A percentile compares a stretch with the other conserved stretches of the same genome.
Conservation (phyloP, 2,888 invertebrate genomes). For the Megaustenia siamemsis region DNA sequence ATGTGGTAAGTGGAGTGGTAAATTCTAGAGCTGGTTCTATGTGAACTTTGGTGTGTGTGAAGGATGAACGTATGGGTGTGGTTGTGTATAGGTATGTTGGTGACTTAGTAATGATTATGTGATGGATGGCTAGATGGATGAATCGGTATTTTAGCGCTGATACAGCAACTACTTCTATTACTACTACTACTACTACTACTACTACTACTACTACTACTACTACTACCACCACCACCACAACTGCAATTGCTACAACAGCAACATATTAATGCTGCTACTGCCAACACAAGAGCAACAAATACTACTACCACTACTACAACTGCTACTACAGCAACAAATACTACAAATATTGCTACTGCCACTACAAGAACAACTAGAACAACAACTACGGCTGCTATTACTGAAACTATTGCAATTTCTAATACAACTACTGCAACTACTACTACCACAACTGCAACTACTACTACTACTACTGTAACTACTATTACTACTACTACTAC, state of each 20-base stretch:
- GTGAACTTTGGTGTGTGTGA: no score
- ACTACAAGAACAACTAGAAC: constrained; percentile 10
- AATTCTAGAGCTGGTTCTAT: no score
- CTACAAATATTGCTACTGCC: constrained; percentile 33
- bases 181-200: constrained; percentile 39
- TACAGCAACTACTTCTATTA: constrained; percentile 22
- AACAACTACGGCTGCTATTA: constrained; percentile 1
- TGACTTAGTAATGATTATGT: no score
- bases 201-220: constrained; percentile 39
- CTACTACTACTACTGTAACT: constrained; percentile 32
- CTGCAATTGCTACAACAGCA: constrained; percentile 6
- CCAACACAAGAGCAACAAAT: neutral
- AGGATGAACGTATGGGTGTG: no score
- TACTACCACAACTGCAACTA: no score
- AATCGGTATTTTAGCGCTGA: no score
- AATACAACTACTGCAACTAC: constrained; percentile 26
- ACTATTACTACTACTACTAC: constrained; percentile 24
- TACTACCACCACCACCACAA: constrained; percentile 34
- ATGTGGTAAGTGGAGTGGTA: no score
- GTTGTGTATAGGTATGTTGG: no score
- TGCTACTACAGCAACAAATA: constrained; percentile 28
- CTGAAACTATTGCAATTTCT: constrained; percentile 23
- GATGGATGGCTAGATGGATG: no score
- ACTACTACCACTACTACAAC: constrained; percentile 30
- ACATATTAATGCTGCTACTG: neutral